These are phyloP conservation scores for Epinephelus lanceolatus DNA, from an alignment of 2,113 vertebrate species.

Conservation along the genomic window DNA sequence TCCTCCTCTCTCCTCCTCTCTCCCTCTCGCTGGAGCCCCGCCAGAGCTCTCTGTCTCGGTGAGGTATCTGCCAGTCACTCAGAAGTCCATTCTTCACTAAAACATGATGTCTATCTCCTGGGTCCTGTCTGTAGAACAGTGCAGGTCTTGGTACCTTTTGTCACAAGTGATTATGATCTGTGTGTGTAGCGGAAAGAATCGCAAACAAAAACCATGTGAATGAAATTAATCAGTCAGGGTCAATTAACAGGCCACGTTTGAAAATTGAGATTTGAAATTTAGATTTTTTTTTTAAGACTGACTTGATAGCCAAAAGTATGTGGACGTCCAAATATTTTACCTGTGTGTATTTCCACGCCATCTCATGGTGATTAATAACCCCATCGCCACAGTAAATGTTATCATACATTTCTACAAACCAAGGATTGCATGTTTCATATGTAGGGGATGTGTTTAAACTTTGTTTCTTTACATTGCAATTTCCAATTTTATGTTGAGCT, in stretches of 20 bases:
- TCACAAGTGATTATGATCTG: constrained; percentile 70
- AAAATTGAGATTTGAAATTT: not conserved
- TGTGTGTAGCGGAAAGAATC: constrained; percentile 35
- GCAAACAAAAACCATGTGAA: constrained; percentile 35
- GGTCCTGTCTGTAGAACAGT: constrained; percentile 68
- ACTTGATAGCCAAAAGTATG: not conserved
- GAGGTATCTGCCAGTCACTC: constrained; percentile 81
- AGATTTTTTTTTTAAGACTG: not conserved
- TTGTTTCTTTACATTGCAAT: too few relatives aligned
- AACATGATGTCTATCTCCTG: constrained; percentile 78
- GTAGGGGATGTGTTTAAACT: too few relatives aligned
- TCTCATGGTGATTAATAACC: too few relatives aligned
- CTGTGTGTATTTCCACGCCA: too few relatives aligned
- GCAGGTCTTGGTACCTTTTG: constrained; percentile 63
- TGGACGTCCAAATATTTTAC: not conserved
- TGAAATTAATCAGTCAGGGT: constrained; percentile 7
- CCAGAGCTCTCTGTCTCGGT: constrained; percentile 71
- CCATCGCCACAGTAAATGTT: too few relatives aligned
- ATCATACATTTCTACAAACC: too few relatives aligned
- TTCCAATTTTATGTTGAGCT: too few relatives aligned
- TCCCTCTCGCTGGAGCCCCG: constrained; percentile 46
- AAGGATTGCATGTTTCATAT: too few relatives aligned
- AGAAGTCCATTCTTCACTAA: constrained; percentile 70
- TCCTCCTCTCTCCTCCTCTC: constrained; percentile 32
- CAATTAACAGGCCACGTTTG: not conserved